Percentiles rank a stretch among this genome's conserved stretches.
phyloP scores from a whole-genome alignment of 2,113 vertebrate species.

The Bubo scandiacus region DNA sequence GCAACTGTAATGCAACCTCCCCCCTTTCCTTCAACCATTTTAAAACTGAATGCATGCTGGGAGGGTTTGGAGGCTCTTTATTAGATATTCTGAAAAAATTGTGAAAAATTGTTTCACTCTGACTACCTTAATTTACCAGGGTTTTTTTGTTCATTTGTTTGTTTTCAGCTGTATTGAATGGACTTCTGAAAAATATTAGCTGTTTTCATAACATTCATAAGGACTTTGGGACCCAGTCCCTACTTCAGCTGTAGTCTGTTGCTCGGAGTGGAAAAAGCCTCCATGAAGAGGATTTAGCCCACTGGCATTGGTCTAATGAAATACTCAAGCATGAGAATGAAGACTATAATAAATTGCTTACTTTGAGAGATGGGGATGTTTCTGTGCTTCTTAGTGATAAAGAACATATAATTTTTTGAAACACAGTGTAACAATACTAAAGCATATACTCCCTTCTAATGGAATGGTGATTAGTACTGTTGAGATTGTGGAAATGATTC shows the following conservation, averaged over 20 bases:
- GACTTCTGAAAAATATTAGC: background rate
- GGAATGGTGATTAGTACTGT: background rate
- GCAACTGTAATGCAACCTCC: background rate
- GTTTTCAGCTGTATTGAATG: background rate
- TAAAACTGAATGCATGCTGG: background rate
- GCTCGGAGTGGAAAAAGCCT: background rate
- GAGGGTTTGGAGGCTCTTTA: background rate
- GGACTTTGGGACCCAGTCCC: rapidly evolving
- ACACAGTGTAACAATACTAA: background rate
- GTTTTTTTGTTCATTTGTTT: background rate
- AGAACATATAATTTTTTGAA: background rate
- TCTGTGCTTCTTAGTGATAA: background rate
- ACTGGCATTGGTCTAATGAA: background rate
- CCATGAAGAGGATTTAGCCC: background rate
- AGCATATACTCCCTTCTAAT: background rate
- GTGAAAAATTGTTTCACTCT: background rate
- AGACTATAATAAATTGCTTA: background rate
- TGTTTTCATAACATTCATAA: background rate
- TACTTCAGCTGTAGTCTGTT: background rate
- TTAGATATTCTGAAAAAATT: background rate
- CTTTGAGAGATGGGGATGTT: background rate
- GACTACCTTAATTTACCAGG: background rate
- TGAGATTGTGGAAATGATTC: background rate
- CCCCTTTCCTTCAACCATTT: conserved; percentile 7
- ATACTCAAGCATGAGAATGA: background rate